Evolutionary conservation across 2,797 vertebrate species (phyloP), one percentile per base, ranked within the genome.

Genomic region (Nothura maculosa): DNA sequence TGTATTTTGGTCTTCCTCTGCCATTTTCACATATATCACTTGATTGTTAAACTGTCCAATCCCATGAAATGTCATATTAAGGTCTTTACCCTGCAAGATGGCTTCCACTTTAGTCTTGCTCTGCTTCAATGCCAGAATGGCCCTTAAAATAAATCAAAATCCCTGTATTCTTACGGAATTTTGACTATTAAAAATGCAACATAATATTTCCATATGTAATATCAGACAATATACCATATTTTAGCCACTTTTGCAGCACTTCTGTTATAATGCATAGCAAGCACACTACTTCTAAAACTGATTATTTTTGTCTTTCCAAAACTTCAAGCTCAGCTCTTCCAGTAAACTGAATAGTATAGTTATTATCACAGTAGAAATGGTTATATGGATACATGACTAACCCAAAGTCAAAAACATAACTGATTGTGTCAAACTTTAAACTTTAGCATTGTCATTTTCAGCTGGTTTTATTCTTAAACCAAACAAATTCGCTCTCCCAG

Each of bases 21-120:
- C 73, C 78, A 96, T 88, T 95, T 96, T 97, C 82, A 97, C 68
- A 18, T 93, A 96, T 6, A 95, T 25, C 20, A 96, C 92, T 90
- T 93, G 74, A 43, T 95, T 94, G 57, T 96, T 93, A 78, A 97
- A 97, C 52, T 81, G 73, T 21, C 94, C 94, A 34, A 95, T 91
- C 30, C 91, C 94, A 45, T 86, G 91, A 90, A 97, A 96, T 32
- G 75, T 91, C 87, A 96, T 74, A 24, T 48, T 75, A 87, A 97
- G 70, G 54, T 78, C 85, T 93, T 92, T 83, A 61, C 87, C 95
- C 64, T 96, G 82, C 42, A 97, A 90, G 36, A 97, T 45, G 47
- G 66, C 85, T 89, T 95, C 87, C 21, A 94, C 83, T 94, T 95
- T 94, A 70, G 40, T 63, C 90, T 97, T 96, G 80, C 94, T 97